phyloP scores from a whole-genome alignment of 2,797 vertebrate genomes.

The Malurus splendens region DNA sequence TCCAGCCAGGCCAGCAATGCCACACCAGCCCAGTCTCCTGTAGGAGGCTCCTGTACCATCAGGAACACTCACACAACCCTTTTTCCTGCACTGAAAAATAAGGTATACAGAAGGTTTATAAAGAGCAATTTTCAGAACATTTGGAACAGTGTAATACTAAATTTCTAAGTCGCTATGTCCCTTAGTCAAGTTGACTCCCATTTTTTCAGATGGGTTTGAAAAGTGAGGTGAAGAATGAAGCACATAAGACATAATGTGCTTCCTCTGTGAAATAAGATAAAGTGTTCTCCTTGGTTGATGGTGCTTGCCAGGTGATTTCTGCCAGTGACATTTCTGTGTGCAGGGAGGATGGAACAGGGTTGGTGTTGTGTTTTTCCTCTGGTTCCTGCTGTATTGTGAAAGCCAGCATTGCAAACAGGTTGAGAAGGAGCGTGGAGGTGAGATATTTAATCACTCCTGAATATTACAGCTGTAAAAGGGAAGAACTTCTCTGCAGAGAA shows the following conservation, averaged over 20 bases:
- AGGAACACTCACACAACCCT: background rate
- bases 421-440: background rate
- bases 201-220: background rate
- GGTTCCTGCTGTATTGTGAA: background rate
- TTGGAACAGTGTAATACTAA: background rate
- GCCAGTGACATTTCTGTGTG: fast-evolving
- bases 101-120: background rate
- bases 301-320: background rate
- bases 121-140: background rate
- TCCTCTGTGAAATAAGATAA: background rate
- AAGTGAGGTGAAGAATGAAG: background rate
- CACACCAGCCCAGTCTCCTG: background rate
- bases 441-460: background rate
- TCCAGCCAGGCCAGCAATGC: background rate
- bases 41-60: background rate
- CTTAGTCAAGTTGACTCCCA: background rate
- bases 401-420: background rate
- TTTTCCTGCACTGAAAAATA: background rate
- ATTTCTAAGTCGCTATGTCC: background rate
- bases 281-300: background rate
- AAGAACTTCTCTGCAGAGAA: background rate
- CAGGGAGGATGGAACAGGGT: background rate
- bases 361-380: background rate
- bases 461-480: background rate
- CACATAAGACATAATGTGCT: too few species aligned